Evolutionary conservation across 2,888 invertebrate genomes (phyloP).

Genomic region (Priocnemis perturbator): DNA sequence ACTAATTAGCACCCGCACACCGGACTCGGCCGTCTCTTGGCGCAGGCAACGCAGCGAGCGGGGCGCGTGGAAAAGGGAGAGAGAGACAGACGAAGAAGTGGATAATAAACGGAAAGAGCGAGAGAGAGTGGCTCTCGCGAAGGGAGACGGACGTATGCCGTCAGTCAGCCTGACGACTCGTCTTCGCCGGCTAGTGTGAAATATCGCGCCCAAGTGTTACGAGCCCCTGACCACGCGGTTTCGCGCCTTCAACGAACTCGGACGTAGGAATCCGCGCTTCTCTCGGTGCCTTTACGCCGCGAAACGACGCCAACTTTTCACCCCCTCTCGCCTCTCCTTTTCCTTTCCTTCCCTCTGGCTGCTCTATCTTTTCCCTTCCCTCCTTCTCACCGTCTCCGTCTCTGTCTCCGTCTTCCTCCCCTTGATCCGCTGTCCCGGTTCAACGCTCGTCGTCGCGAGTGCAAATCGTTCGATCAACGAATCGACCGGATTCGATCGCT

Average conservation of each 20-base stretch:
- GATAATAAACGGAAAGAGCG: conserved; percentile 6
- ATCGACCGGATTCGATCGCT: conserved; percentile 1
- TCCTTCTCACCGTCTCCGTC: neutral
- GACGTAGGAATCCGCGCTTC: conserved; percentile 20
- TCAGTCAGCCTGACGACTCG: conserved; percentile 48
- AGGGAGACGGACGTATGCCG: conserved; percentile 58
- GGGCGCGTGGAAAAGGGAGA: conserved; percentile 16
- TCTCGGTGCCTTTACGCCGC: conserved; percentile 19
- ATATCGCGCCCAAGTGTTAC: conserved; percentile 76
- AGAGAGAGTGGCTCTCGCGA: conserved; percentile 35
- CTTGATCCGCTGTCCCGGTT: neutral
- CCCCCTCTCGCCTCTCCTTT: conserved; percentile 30
- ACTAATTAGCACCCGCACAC: conserved; percentile 53
- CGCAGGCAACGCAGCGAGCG: neutral
- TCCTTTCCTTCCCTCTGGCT: conserved; percentile 5
- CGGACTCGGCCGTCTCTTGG: neutral
- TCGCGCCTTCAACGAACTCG: conserved; percentile 29
- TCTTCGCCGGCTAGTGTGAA: conserved; percentile 73
- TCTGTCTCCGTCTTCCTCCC: neutral
- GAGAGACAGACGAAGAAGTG: conserved; percentile 15
- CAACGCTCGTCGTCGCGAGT: neutral
- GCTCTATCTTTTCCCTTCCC: neutral
- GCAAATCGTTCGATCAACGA: neutral
- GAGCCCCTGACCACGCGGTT: conserved; percentile 55
- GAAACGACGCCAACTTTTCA: conserved; percentile 30